Conservation (phyloP, 2,888 invertebrate species). For the Andrena bicolor region DNA sequence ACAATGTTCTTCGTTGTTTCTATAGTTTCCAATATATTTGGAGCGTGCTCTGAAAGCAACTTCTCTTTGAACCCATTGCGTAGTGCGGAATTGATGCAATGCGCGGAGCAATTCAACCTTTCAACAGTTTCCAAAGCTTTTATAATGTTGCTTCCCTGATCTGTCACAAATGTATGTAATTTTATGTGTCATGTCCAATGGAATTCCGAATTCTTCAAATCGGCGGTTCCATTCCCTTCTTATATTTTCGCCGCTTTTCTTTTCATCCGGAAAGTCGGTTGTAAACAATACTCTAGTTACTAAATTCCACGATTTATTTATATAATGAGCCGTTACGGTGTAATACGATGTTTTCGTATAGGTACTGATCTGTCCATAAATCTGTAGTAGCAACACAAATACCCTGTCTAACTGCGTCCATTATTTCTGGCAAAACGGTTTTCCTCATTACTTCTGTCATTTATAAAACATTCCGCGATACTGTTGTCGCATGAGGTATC, state of each 20-base stretch:
- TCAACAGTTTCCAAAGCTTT: too few relatives aligned
- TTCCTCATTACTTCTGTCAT: too few relatives aligned
- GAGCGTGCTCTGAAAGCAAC: slow-evolving; percentile 10
- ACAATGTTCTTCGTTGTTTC: too few relatives aligned
- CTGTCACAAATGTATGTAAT: too few relatives aligned
- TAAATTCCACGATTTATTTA: slow-evolving; percentile 3
- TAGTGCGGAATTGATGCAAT: too few relatives aligned
- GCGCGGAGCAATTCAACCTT: too few relatives aligned
- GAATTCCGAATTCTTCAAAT: slow-evolving; percentile 27
- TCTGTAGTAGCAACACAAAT: not conserved
- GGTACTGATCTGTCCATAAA: slow-evolving; percentile 2
- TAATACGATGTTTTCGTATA: slow-evolving; percentile 4
- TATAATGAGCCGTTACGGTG: slow-evolving; percentile 5
- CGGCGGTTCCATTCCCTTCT: not conserved
- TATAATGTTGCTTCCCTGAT: too few relatives aligned
- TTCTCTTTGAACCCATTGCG: slow-evolving; percentile 5
- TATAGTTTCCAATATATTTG: too few relatives aligned
- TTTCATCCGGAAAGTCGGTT: slow-evolving; percentile 14
- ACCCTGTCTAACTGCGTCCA: too few relatives aligned
- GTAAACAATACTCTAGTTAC: slow-evolving; percentile 8
- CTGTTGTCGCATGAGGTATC: too few relatives aligned
- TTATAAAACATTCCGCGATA: too few relatives aligned
- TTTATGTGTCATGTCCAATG: not conserved
- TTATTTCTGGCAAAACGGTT: too few relatives aligned
- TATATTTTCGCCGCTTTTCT: not conserved